Base-by-base conservation (phyloP, 1,140 invertebrate species). In the Meteorus sp. region DNA sequence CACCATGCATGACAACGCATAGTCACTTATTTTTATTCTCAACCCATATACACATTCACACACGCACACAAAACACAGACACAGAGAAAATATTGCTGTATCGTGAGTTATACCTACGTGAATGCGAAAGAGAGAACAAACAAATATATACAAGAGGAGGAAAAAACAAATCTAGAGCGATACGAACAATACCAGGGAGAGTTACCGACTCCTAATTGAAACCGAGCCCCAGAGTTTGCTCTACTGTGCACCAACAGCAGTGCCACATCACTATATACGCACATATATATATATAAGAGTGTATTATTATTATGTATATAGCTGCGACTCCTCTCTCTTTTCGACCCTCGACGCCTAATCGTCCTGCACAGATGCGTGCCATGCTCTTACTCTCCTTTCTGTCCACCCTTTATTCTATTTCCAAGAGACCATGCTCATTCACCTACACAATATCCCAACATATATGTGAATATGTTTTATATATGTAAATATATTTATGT, bases 101-200 rank as follows among this genome's bases (percentile, higher is more conserved):
- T 56, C 41, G 53, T 64, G 66, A 71, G 67, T 71, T 70, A 69
- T n/a, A n/a, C n/a, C n/a, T n/a, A n/a, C 65, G 70, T 62, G 71
- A 75, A 72, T 69, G 56, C 33, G 56, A 35, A 69, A 61, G 70
- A 70, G 68, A 63, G 67, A 67, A 70, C 69, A 72, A 76, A 73
- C 72, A 74, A 76, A 75, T 68, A 45, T 37, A 41, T n/a, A n/a
- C n/a, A n/a, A n/a, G n/a, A n/a, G n/a, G 20, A 45, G 65, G 62
- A 62, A 74, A 77, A 75, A 77, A 75, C 75, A 77, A 77, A 77
- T 78, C 72, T 76, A 77, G 74, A 79, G 74, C 73, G 71, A 78
- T 74, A 76, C 74, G 77, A 78, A 79, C 77, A 78, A 77, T 78
- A 72, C 76, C 71, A 64, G 69, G 72, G 74, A 76, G 77, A 76